Base-by-base conservation (phyloP, 2,888 invertebrate species). In the Rhogogaster chlorosoma region DNA sequence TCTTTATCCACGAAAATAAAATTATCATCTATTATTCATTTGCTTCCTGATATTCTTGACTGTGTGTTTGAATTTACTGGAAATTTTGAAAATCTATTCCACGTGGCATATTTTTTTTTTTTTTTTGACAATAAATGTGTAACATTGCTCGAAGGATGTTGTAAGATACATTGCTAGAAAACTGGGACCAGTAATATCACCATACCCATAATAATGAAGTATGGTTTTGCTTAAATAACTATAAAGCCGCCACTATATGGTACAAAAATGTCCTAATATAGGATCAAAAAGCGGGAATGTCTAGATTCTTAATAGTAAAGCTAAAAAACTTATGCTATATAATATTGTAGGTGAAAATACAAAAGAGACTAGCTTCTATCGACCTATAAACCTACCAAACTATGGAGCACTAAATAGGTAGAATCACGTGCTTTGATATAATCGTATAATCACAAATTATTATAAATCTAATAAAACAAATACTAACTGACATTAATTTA, bases 351-450 rank as follows among this genome's bases (percentile, higher is more conserved):
- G 53, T 77, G 77, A 49, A 77, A 77, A 77, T 77, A 77, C 77
- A 61, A 78, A 78, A 61, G 45, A 80, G 80, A 80, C 80, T 80
- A 80, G 80, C 80, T 22, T 80, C 80, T 80, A 80, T 80, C 45
- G 61, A 49, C 15, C 49, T 75, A 26, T 32, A 32, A 32, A 80
- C 22, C 80, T 80, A 80, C 7, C 10, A 61, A 61, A 80, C 36
- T 36, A 80, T 3, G 42, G 38, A 80, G 61, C 80, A 36, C 38
- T 80, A 80, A 57, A 61, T 61, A 61, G 7, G 38, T 61, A 61
- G 7, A 61, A 36, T 77, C 32, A 77, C 29, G 53, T 53, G 80
- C 38, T 61, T 61, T 80, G 53, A 29, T 12, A 29, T 38, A 73
- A 73, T 26, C 42, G 9, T 73, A 80, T 61, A 29, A 80, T 61